These are phyloP conservation scores for Trachelipus rathkii DNA, from an alignment of 1,140 invertebrate genomes.

Conservation along the genomic window DNA sequence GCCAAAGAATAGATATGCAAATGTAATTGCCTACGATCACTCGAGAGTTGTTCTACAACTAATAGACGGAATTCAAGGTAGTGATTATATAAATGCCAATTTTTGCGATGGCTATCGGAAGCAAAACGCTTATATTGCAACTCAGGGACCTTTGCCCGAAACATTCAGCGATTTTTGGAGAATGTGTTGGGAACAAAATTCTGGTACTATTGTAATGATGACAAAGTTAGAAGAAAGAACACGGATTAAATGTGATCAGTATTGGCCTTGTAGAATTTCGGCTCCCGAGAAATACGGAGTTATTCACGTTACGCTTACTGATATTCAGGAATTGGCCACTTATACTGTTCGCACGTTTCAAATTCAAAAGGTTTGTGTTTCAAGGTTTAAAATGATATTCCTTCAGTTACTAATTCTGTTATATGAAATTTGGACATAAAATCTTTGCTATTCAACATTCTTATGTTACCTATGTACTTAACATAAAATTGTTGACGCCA, in stretches of 20 bases:
- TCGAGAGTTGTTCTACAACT: conserved; percentile 91
- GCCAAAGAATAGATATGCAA: conserved; percentile 97
- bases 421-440: too few relatives aligned
- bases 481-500: too few relatives aligned
- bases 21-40: conserved; percentile 99
- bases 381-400: too few relatives aligned
- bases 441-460: too few relatives aligned
- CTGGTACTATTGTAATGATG: conserved; percentile 95
- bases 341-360: conserved; percentile 97
- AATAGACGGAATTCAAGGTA: conserved; percentile 69
- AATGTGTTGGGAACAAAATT: conserved; percentile 96
- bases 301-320: conserved; percentile 85
- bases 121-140: conserved; percentile 95
- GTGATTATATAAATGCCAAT: conserved; percentile 98
- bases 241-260: conserved; percentile 94
- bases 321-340: conserved; percentile 92
- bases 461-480: too few relatives aligned
- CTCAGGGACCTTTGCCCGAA: conserved; percentile 91
- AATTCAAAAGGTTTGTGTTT: conserved; percentile 59
- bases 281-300: conserved; percentile 91
- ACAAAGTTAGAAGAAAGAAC: conserved; percentile 93
- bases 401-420: too few relatives aligned
- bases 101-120: conserved; percentile 95
- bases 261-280: conserved; percentile 76
- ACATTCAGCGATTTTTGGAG: conserved; percentile 97